Evolutionary conservation across 2,888 invertebrate genomes (phyloP).

Genomic region (Nematopogon swammerdamellus): DNA sequence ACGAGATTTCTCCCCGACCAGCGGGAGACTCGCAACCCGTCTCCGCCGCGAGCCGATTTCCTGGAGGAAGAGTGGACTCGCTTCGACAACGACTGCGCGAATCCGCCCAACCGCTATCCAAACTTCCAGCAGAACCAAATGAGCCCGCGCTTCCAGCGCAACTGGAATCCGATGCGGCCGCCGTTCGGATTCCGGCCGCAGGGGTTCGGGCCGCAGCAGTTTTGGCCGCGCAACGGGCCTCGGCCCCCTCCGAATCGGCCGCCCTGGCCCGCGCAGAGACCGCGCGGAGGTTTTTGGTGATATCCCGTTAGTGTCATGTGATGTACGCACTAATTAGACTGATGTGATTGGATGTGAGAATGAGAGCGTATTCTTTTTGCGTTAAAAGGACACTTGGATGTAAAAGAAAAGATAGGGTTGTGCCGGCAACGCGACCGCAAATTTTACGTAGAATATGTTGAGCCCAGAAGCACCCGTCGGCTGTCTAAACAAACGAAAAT

Average conservation of each 20-base stretch:
- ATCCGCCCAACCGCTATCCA: conserved; percentile 15
- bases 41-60: conserved; percentile 18
- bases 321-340: no score
- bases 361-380: no score
- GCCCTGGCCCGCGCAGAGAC: conserved; percentile 31
- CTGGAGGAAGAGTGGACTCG: background rate
- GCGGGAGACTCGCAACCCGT: conserved; percentile 11
- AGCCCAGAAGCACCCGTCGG: no score
- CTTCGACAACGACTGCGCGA: background rate
- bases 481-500: no score
- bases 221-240: conserved; percentile 35
- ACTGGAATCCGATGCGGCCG: conserved; percentile 31
- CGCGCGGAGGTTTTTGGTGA: conserved; percentile 46
- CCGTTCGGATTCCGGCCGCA: conserved; percentile 23
- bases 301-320: conserved; percentile 1
- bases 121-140: conserved; percentile 19
- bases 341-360: no score
- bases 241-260: conserved; percentile 32
- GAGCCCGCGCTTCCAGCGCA: conserved; percentile 29
- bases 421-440: no score
- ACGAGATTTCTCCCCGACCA: background rate
- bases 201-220: conserved; percentile 18
- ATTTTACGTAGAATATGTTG: no score
- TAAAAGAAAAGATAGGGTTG: no score
- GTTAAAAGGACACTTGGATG: no score